A percentile compares a stretch with the other conserved stretches of the same genome.
Evolutionary conservation across 2,797 vertebrate genomes (phyloP).

Genomic region (Xyrichtys novacula): DNA sequence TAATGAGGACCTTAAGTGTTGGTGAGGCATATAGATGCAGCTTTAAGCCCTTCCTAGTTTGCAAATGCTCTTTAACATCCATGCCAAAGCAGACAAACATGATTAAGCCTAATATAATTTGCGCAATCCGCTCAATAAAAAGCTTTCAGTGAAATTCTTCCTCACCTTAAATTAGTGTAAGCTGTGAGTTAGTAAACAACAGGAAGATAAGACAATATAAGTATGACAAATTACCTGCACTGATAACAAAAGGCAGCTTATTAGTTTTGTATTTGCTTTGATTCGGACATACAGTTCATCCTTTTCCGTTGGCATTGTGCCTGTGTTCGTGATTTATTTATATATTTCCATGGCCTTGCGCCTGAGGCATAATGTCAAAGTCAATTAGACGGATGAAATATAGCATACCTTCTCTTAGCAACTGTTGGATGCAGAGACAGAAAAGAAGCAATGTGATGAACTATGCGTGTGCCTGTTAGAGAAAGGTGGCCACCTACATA

Average conservation of each 20-base stretch:
- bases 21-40: conserved; percentile 50
- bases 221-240: conserved; percentile 21
- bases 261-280: conserved; percentile 44
- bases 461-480: neutral
- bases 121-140: conserved; percentile 46
- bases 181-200: conserved; percentile 63
- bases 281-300: neutral
- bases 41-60: conserved; percentile 42
- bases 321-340: conserved; percentile 9
- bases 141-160: conserved; percentile 42
- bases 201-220: conserved; percentile 39
- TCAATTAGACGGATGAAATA: conserved; percentile 28
- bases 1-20: conserved; percentile 68
- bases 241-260: conserved; percentile 47
- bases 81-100: conserved; percentile 28
- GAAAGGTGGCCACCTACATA: conserved; percentile 10
- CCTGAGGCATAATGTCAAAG: conserved; percentile 20
- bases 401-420: neutral
- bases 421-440: conserved; percentile 15
- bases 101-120: conserved; percentile 46
- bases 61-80: conserved; percentile 29
- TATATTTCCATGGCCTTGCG: conserved; percentile 15
- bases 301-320: conserved; percentile 1
- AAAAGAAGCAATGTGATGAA: neutral
- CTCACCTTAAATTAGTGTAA: conserved; percentile 55